phyloP scores from a whole-genome alignment of 2,888 invertebrate genomes.

The Bruchidius siliquastri region DNA sequence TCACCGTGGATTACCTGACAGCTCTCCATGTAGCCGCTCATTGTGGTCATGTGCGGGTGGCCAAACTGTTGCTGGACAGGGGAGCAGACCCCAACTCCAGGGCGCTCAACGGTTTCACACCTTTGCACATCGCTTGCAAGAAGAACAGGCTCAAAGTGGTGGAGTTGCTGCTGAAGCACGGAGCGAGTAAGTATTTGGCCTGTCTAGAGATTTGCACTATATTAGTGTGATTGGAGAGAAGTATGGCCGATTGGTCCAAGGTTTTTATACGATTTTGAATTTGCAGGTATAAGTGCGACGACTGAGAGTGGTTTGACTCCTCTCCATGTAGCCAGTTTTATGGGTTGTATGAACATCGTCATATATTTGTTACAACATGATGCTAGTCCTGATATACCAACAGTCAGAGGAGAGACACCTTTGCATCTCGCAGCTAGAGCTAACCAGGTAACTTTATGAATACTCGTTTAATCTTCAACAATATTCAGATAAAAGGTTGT shows the following conservation, averaged over 20 bases:
- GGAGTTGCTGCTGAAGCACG: constrained; percentile 90
- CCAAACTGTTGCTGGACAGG: constrained; percentile 83
- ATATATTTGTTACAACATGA: constrained; percentile 91
- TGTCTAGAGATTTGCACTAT: too few relatives aligned
- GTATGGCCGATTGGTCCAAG: too few relatives aligned
- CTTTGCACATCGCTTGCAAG: constrained; percentile 97
- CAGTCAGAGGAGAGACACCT: constrained; percentile 94
- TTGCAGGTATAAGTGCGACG: constrained; percentile 59
- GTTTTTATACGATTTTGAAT: constrained; percentile 1
- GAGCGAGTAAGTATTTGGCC: constrained; percentile 73
- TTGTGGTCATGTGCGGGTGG: constrained; percentile 90
- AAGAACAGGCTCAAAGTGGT: constrained; percentile 97
- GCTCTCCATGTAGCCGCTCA: constrained; percentile 95
- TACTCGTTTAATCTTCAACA: too few relatives aligned
- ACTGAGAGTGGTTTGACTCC: constrained; percentile 87
- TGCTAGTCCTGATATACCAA: constrained; percentile 89
- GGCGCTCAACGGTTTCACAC: constrained; percentile 96
- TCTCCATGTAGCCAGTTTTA: constrained; percentile 96
- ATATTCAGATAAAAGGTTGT: background rate
- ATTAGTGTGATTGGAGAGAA: too few relatives aligned
- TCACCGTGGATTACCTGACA: constrained; percentile 96
- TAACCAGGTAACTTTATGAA: constrained; percentile 72
- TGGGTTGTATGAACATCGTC: constrained; percentile 99
- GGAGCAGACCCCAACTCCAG: constrained; percentile 97
- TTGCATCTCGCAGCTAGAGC: constrained; percentile 94